Evolutionary conservation across 2,888 invertebrate genomes (phyloP), one percentile per base, ranked within the genome.

Genomic region (Napeogenes sylphis): DNA sequence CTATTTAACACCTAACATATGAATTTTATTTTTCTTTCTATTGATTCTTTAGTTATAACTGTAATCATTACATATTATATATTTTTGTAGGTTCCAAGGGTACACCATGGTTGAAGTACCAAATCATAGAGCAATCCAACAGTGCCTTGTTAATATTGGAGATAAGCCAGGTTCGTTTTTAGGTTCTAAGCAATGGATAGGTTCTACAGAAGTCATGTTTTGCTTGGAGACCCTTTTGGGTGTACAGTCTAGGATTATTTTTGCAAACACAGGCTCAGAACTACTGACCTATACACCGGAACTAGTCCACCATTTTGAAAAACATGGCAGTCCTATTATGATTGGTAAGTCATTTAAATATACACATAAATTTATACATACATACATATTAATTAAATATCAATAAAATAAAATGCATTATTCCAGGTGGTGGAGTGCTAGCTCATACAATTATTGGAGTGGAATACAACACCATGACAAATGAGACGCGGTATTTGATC

Each of bases 391-490:
- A 46, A 33, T 46, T 53, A 33, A 13, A 12, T 46, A 45, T 14
- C 12, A 45, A 14, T 33, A 46, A 13, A 33, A 12, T 32, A 30
- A 13, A 33, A 51, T 38, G 21, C 8, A 64, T 10, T 64, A 54
- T 69, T 71, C 55, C 76, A 97, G 97, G 98, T 77, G 99, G 99
- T 32, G 99, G 99, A 69, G 97, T 98, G 46, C 89, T 99, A 74
- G 99, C 99, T 1, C 99, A 99, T 81, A 99, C 99, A 55, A 99
- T 99, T 72, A 90, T 99, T 61, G 99, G 99, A 2, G 94, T 99
- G 1, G 96, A 97, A 79, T 97, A 95, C 79, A 95, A 97, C 82
- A 92, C 94, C 54, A 90, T 91, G 21, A 94, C 95, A 10, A 96
- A 95, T 30, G 95, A 96, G 67, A 92, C 95, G 0, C 95, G 95